phyloP scores from a whole-genome alignment of 2,113 vertebrate genomes.

The Pedionomus torquatus region DNA sequence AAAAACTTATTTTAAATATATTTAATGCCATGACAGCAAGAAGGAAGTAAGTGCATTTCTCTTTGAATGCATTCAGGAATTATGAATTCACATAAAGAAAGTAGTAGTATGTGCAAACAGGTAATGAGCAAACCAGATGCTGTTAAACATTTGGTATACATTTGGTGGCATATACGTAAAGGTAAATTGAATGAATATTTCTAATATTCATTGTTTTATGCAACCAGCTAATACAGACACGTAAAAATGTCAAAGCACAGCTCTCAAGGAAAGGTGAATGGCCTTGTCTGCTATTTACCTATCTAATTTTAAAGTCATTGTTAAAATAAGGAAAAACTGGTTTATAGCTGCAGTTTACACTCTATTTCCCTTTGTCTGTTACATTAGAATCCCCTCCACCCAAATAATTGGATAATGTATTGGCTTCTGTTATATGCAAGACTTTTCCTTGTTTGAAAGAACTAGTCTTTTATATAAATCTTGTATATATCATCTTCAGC shows the following conservation, averaged over 20 bases:
- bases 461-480: constrained; percentile 72
- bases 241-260: background rate
- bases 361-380: constrained; percentile 51
- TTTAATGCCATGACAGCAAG: background rate
- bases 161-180: background rate
- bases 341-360: background rate
- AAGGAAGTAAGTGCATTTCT: background rate
- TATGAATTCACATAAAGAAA: constrained; percentile 4
- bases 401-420: constrained; percentile 45
- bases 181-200: background rate
- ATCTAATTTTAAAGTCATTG: background rate
- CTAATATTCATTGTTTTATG: background rate
- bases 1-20: background rate
- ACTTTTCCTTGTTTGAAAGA: constrained; percentile 64
- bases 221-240: background rate
- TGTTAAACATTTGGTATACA: background rate
- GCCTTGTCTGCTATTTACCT: background rate
- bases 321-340: constrained; percentile 1
- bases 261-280: background rate
- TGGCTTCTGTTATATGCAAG: constrained; percentile 30
- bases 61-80: background rate
- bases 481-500: constrained; percentile 67
- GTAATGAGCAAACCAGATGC: background rate
- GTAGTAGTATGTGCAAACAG: background rate
- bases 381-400: background rate